Conservation (phyloP, 2,113 vertebrate species). For the Archilochus colubris region DNA sequence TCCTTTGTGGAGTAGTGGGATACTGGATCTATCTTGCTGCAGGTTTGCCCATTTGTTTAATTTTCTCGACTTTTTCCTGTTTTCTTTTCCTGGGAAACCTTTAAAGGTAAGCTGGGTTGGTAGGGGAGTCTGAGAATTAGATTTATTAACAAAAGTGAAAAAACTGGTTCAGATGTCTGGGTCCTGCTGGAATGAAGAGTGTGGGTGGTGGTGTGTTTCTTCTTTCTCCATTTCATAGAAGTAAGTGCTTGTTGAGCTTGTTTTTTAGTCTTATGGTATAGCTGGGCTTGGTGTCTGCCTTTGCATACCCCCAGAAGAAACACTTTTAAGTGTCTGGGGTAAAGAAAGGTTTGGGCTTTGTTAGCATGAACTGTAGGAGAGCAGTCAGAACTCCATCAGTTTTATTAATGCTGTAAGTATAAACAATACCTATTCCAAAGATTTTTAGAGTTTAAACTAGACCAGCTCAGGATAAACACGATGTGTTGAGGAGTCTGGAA, state of each 20-base stretch:
- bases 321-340: accelerated
- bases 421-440: background rate
- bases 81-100: background rate
- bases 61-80: background rate
- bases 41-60: accelerated
- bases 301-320: background rate
- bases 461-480: background rate
- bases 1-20: accelerated
- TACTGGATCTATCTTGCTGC: accelerated
- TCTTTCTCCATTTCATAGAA: background rate
- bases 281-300: background rate
- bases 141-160: background rate
- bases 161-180: background rate
- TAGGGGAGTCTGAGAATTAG: background rate
- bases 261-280: background rate
- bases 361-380: accelerated
- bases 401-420: accelerated
- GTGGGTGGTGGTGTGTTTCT: background rate
- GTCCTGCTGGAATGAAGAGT: background rate
- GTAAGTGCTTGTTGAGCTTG: background rate
- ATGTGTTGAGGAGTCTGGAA: background rate
- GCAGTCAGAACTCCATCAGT: accelerated
- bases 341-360: background rate
- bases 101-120: background rate
- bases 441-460: background rate